These are phyloP conservation scores for Calephelis perditalis DNA, from an alignment of 2,888 invertebrate genomes.

Conservation along the genomic window DNA sequence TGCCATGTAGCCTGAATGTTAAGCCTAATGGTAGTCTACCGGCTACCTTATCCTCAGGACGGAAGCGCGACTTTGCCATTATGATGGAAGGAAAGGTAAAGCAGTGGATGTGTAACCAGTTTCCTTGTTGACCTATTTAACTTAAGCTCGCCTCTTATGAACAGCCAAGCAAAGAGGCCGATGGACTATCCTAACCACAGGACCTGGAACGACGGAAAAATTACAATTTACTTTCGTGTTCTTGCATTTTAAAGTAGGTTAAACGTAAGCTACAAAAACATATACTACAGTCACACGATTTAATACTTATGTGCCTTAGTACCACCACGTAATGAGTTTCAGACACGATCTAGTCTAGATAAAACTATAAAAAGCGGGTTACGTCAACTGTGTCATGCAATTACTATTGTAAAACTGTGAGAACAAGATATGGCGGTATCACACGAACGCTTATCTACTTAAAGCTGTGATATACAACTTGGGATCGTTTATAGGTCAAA, in stretches of 20 bases:
- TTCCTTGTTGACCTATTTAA: too few relatives aligned
- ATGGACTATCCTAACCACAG: too few relatives aligned
- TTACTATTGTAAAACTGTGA: slow-evolving; percentile 3
- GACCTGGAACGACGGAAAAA: too few relatives aligned
- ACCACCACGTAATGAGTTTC: not conserved
- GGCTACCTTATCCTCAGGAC: too few relatives aligned
- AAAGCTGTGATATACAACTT: not conserved
- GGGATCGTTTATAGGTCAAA: not conserved
- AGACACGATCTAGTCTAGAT: slow-evolving; percentile 12
- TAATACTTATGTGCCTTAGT: not conserved
- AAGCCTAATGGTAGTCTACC: too few relatives aligned
- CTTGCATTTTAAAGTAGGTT: not conserved
- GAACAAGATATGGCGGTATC: not conserved
- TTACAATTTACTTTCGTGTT: not conserved
- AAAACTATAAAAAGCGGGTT: slow-evolving; percentile 11
- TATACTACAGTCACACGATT: slow-evolving; percentile 6
- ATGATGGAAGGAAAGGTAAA: too few relatives aligned
- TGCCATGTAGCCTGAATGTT: too few relatives aligned
- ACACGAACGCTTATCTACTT: slow-evolving; percentile 3
- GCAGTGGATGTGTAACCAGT: too few relatives aligned
- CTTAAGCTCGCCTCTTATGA: too few relatives aligned
- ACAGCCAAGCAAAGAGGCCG: too few relatives aligned
- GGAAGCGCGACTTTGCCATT: too few relatives aligned
- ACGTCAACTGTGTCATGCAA: slow-evolving; percentile 9
- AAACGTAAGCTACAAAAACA: not conserved